These are phyloP conservation scores for Eubasilissa splendida DNA, from an alignment of 2,888 invertebrate species.

Conservation along the genomic window DNA sequence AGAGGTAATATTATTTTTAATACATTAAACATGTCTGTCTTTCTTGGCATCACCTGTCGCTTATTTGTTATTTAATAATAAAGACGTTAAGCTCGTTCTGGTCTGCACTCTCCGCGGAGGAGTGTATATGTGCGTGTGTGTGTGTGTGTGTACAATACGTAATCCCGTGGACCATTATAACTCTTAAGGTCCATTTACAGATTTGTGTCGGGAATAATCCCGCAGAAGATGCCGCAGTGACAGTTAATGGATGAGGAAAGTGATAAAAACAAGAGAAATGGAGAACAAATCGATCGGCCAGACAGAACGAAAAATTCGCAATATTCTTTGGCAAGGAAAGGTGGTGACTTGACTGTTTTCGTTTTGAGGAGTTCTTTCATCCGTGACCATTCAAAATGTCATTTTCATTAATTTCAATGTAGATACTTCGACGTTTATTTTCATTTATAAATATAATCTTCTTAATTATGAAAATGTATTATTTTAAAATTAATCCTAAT, in stretches of 20 bases:
- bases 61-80: not conserved
- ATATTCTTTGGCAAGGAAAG: no score
- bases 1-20: no score
- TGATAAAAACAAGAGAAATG: constrained; percentile 31
- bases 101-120: not conserved
- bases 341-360: no score
- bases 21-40: no score
- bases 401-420: no score
- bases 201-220: constrained; percentile 52
- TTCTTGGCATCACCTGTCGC: no score
- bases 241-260: constrained; percentile 17
- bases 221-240: constrained; percentile 35
- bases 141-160: not conserved
- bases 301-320: not conserved
- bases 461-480: no score
- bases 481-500: no score
- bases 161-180: constrained; percentile 17
- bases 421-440: no score
- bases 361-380: no score
- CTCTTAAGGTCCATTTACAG: constrained; percentile 50
- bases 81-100: not conserved
- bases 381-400: no score
- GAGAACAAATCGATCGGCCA: not conserved
- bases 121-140: not conserved
- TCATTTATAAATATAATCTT: no score